Conservation (phyloP, 2,113 vertebrate genomes). For the Nothocercus julius region DNA sequence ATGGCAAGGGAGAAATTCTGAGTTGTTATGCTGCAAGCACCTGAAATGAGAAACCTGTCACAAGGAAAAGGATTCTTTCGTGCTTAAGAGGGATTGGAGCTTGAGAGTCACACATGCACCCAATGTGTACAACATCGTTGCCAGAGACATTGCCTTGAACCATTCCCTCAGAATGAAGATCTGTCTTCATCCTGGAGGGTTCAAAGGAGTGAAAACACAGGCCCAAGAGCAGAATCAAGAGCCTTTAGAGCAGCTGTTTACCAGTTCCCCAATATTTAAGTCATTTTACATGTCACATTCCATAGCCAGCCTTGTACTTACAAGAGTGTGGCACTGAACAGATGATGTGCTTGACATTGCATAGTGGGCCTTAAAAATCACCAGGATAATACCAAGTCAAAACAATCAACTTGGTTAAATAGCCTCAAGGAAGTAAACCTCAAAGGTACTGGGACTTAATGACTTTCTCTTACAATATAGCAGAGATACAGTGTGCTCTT, state of each 20-base stretch:
- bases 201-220: constrained; percentile 30
- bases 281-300: constrained; percentile 21
- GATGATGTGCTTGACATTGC: not conserved
- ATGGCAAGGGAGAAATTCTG: constrained; percentile 61
- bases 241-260: constrained; percentile 46
- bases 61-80: constrained; percentile 32
- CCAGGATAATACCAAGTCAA: not conserved
- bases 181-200: constrained; percentile 12
- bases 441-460: constrained; percentile 23
- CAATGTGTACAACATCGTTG: not conserved
- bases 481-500: not conserved
- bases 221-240: constrained; percentile 50
- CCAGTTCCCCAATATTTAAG: constrained; percentile 64
- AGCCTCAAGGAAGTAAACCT: not conserved
- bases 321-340: not conserved
- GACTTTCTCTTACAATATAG: not conserved
- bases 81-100: constrained; percentile 7
- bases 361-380: not conserved
- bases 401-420: not conserved
- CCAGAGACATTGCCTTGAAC: not conserved
- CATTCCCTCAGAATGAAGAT: not conserved
- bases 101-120: accelerated
- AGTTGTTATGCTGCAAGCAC: constrained; percentile 31
- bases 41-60: constrained; percentile 59
- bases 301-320: not conserved